A percentile compares a stretch with the other conserved stretches of the same genome.
phyloP scores from a whole-genome alignment of 2,113 vertebrate genomes.

The Xenus cinereus region DNA sequence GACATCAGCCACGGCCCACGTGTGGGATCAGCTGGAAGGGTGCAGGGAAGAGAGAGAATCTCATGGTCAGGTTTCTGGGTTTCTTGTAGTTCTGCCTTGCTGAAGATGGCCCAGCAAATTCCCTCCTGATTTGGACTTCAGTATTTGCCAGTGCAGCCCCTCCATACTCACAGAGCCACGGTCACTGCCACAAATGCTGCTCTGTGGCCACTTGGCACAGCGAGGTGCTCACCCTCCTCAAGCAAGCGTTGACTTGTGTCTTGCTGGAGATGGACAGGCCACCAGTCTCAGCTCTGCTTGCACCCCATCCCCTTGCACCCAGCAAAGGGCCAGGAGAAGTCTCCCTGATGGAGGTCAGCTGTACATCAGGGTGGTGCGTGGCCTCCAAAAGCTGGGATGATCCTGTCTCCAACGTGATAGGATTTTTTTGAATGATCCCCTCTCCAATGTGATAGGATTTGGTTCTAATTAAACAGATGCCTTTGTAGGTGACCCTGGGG shows the following conservation, averaged over 20 bases:
- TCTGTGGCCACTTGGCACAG: accelerated
- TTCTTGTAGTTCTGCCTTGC: not conserved
- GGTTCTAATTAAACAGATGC: not conserved
- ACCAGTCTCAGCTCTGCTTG: accelerated
- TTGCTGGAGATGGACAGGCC: not conserved
- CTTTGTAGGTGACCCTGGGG: not conserved
- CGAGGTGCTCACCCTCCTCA: not conserved
- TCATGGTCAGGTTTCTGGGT: not conserved
- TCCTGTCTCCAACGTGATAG: accelerated
- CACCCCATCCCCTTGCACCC: not conserved
- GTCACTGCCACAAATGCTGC: too few species aligned
- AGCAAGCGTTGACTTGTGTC: not conserved
- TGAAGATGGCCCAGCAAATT: not conserved
- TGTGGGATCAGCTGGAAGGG: not conserved
- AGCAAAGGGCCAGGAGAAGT: not conserved
- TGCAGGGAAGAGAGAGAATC: not conserved
- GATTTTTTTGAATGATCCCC: not conserved
- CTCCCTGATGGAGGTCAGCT: accelerated
- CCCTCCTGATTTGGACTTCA: not conserved
- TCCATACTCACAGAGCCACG: accelerated
- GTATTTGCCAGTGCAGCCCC: not conserved
- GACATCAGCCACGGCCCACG: accelerated
- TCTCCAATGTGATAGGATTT: not conserved
- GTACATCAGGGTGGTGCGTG: accelerated
- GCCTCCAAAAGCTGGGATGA: not conserved